Evolutionary conservation across 2,888 invertebrate genomes (phyloP).

Genomic region (Erebia aethiops): DNA sequence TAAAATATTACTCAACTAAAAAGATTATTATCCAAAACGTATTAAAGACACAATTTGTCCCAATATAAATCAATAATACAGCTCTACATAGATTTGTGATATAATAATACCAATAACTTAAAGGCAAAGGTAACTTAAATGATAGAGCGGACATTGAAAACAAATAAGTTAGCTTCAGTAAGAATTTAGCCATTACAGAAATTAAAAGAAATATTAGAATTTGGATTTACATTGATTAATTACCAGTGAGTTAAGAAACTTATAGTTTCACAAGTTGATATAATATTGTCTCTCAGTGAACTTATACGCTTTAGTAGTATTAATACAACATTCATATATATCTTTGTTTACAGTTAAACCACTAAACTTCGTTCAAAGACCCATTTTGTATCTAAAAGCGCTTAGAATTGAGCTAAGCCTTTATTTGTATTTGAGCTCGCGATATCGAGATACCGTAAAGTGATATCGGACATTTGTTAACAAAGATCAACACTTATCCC

Average conservation of each 20-base stretch:
- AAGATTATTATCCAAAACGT: slow-evolving; percentile 20
- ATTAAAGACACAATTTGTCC: slow-evolving; percentile 23
- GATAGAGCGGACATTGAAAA: not conserved
- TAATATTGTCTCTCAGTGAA: no score
- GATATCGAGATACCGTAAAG: slow-evolving; percentile 19
- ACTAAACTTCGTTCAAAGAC: slow-evolving; percentile 1
- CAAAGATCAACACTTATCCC: slow-evolving; percentile 9
- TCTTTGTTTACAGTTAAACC: not conserved
- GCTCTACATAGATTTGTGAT: slow-evolving; percentile 6
- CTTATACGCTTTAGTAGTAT: no score
- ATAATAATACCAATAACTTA: slow-evolving; percentile 7
- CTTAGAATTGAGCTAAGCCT: slow-evolving; percentile 12
- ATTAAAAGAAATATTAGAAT: no score
- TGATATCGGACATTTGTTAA: slow-evolving; percentile 24
- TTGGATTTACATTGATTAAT: no score
- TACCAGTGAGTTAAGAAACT: no score
- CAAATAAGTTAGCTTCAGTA: not conserved
- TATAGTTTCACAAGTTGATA: no score
- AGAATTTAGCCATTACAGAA: not conserved
- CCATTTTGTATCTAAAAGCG: slow-evolving; percentile 17
- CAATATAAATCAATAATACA: slow-evolving; percentile 19
- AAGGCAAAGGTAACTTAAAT: not conserved
- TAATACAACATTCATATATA: not conserved
- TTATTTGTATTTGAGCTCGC: slow-evolving; percentile 11
- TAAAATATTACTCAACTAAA: slow-evolving; percentile 20